Base-by-base conservation (phyloP, 2,888 invertebrate species). In the Clanis bilineata region DNA sequence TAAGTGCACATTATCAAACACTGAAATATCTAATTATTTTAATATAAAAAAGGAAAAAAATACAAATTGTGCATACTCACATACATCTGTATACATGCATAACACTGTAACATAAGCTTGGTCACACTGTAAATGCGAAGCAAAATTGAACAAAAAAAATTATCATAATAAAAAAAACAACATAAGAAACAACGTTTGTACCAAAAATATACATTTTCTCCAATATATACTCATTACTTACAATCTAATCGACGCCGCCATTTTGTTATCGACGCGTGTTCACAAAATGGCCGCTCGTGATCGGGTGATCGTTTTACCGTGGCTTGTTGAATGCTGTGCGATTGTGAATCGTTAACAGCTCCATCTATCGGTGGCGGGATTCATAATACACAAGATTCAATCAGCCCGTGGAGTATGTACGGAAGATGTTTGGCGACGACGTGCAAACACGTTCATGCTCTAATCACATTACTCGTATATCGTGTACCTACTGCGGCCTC, bases 11-110 rank as follows among this genome's bases (percentile, higher is more conserved):
- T 82, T 80, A 84, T 82, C 84, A 86, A 79, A 84, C 71, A 77
- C 79, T 77, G 80, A 83, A 79, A 85, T 76, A 58, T 54, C 51
- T 36, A 61, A 32, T 22, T 41, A 57, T 51, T 65, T 67, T 54
- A 64, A 70, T 62, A 71, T 66, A 67, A 72, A 67, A 69, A 76
- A 72, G 66, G 70, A 76, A 74, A 75, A 83, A 83, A 88, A 83
- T 85, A 85, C 85, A 86, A 84, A 85, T 86, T 88, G 90, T 90
- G 90, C 90, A 90, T 91, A 91, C 90, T 90, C 89, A 90, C 90
- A 86, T 80, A 89, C 88, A 86, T 82, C 80, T 79, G 83, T 84
- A 51, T 82, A 88, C 91, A 91, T 91, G 92, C 92, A 89, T 77
- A 85, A 90, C 86, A 88, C 89, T 88, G 85, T 87, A 90, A 89